Evolutionary conservation across 1,140 invertebrate genomes (phyloP).

Genomic region (Vollenhovia emeryi): DNA sequence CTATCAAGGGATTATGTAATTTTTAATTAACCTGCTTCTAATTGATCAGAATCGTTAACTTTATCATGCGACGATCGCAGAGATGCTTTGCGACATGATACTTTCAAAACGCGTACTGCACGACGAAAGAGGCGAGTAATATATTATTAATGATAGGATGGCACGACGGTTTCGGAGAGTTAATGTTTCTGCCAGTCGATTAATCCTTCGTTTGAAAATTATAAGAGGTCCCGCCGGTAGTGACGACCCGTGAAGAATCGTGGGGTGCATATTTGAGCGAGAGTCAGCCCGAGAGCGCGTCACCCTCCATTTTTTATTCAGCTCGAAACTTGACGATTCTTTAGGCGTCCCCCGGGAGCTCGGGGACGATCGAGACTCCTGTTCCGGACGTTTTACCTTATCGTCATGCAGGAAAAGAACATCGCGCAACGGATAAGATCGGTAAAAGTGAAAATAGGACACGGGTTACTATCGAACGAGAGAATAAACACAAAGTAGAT

Average conservation of each 20-base stretch:
- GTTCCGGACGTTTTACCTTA: constrained; percentile 66
- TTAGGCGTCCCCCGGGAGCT: constrained; percentile 60
- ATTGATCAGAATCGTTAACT: background rate
- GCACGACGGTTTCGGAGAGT: constrained; percentile 69
- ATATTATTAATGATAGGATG: constrained; percentile 71
- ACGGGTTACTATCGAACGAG: constrained; percentile 1
- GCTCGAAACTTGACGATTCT: constrained; percentile 71
- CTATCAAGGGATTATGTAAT: background rate
- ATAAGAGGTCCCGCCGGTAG: constrained; percentile 73
- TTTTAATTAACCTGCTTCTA: background rate
- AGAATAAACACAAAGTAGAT: constrained; percentile 15
- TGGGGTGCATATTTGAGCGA: constrained; percentile 78
- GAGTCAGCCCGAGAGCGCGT: constrained; percentile 37
- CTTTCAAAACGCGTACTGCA: constrained; percentile 60
- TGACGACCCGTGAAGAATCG: constrained; percentile 75
- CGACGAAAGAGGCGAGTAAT: constrained; percentile 58
- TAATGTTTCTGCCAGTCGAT: constrained; percentile 77
- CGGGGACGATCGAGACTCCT: constrained; percentile 57
- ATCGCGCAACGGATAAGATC: constrained; percentile 42
- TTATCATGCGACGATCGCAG: background rate
- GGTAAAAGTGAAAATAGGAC: constrained; percentile 27
- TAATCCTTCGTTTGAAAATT: constrained; percentile 80
- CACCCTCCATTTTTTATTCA: constrained; percentile 72
- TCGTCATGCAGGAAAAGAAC: constrained; percentile 51
- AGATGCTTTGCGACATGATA: constrained; percentile 25